A percentile compares a stretch with the other conserved stretches of the same genome.
phyloP scores from a whole-genome alignment of 2,113 vertebrate genomes.

The Rhombomys opimus region DNA sequence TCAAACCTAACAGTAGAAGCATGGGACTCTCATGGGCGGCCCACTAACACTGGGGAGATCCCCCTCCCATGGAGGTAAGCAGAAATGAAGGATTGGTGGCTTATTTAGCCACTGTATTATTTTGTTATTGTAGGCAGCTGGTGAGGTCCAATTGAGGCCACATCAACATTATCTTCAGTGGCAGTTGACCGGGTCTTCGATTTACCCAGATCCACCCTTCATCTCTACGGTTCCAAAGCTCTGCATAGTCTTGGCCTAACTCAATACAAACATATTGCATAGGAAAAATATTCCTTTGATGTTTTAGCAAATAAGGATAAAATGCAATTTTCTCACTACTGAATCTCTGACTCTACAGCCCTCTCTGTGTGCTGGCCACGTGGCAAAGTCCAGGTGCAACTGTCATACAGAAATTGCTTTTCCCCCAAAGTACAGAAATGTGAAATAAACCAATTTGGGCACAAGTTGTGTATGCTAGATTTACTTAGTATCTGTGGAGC shows the following conservation, averaged over 20 bases:
- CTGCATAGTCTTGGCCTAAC: slow-evolving; percentile 22
- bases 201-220: background rate
- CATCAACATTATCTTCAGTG: slow-evolving; percentile 13
- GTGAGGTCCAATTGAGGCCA: slow-evolving; percentile 28
- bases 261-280: slow-evolving; percentile 60
- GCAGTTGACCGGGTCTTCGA: background rate
- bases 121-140: slow-evolving; percentile 27
- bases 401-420: slow-evolving; percentile 85
- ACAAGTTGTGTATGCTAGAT: slow-evolving; percentile 83
- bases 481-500: slow-evolving; percentile 80
- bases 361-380: background rate
- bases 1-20: background rate
- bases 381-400: slow-evolving; percentile 77
- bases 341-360: slow-evolving; percentile 53
- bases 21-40: background rate
- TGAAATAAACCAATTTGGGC: slow-evolving; percentile 87
- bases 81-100: background rate
- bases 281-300: slow-evolving; percentile 49
- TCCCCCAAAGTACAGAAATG: slow-evolving; percentile 81
- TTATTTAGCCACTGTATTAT: slow-evolving; percentile 15
- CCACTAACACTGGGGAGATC: background rate
- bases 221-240: slow-evolving; percentile 18
- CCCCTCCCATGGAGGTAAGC: background rate
- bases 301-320: slow-evolving; percentile 73
- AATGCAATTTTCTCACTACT: slow-evolving; percentile 63